phyloP scores from a whole-genome alignment of 2,888 invertebrate genomes.

The Rhamnusium bicolor region DNA sequence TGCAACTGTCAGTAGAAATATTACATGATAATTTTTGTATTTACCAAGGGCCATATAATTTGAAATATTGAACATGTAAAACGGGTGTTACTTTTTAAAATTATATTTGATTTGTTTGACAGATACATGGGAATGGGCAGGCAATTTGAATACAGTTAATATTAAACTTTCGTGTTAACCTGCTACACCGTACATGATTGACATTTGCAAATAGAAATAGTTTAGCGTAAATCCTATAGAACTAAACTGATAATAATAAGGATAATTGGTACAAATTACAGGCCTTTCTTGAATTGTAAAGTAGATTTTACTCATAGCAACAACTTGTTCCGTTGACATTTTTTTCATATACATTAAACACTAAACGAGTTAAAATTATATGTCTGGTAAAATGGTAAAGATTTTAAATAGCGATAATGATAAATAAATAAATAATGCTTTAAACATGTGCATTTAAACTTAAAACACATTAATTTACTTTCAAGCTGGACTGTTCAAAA shows the following conservation, averaged over 20 bases:
- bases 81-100: no score
- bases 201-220: neutral
- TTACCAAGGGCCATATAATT: no score
- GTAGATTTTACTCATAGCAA: neutral
- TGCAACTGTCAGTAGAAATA: no score
- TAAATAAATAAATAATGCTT: neutral
- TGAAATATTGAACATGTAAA: no score
- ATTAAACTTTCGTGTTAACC: no score
- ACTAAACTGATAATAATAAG: slow-evolving; percentile 22
- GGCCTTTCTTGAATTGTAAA: neutral
- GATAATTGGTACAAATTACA: neutral
- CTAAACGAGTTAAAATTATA: slow-evolving; percentile 20
- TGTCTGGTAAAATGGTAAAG: neutral
- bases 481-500: neutral
- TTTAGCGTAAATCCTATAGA: neutral
- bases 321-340: neutral
- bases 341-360: neutral
- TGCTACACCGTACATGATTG: no score
- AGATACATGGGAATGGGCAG: no score
- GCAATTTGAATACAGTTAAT: no score
- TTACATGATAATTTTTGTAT: no score
- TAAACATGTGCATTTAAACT: neutral
- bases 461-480: slow-evolving; percentile 1
- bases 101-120: no score
- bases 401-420: neutral